These are phyloP conservation scores for Enteromius mattozi DNA, from an alignment of 2,797 vertebrate genomes.

Conservation along the genomic window DNA sequence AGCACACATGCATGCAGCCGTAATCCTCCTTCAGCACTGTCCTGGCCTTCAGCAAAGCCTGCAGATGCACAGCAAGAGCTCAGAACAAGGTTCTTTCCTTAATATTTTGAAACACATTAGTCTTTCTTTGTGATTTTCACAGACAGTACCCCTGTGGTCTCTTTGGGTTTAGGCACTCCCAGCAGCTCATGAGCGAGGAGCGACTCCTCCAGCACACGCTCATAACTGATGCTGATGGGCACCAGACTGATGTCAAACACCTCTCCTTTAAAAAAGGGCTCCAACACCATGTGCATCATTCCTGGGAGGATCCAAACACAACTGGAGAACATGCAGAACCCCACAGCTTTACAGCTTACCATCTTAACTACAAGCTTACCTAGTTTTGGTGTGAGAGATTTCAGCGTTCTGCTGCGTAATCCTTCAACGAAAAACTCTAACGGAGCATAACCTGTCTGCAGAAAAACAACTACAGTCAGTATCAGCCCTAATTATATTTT, in stretches of 20 bases:
- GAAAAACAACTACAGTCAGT: conserved; percentile 12
- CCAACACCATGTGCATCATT: conserved; percentile 95
- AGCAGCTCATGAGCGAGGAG: conserved; percentile 91
- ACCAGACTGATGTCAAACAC: conserved; percentile 91
- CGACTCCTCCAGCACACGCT: conserved; percentile 92
- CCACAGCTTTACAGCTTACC: conserved; percentile 18
- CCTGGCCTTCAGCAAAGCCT: conserved; percentile 93
- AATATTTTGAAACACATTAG: background rate
- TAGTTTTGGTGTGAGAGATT: conserved; percentile 90
- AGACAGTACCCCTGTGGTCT: conserved; percentile 84
- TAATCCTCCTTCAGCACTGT: conserved; percentile 89
- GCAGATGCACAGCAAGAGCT: conserved; percentile 24
- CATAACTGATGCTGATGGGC: conserved; percentile 96
- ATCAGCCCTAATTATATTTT: background rate
- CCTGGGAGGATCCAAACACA: conserved; percentile 75
- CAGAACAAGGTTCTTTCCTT: background rate
- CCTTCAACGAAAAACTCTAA: conserved; percentile 97
- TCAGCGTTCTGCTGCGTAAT: conserved; percentile 90
- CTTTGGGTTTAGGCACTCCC: conserved; percentile 93
- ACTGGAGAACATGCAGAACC: conserved; percentile 22
- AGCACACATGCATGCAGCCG: conserved; percentile 87
- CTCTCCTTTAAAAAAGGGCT: conserved; percentile 94
- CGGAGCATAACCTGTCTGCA: conserved; percentile 89
- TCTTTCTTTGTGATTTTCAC: background rate
- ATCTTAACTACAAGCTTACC: conserved; percentile 72